Percentiles rank a stretch among this genome's conserved stretches.
Conservation (phyloP, 2,888 invertebrate species). For the Athalia circularis region DNA sequence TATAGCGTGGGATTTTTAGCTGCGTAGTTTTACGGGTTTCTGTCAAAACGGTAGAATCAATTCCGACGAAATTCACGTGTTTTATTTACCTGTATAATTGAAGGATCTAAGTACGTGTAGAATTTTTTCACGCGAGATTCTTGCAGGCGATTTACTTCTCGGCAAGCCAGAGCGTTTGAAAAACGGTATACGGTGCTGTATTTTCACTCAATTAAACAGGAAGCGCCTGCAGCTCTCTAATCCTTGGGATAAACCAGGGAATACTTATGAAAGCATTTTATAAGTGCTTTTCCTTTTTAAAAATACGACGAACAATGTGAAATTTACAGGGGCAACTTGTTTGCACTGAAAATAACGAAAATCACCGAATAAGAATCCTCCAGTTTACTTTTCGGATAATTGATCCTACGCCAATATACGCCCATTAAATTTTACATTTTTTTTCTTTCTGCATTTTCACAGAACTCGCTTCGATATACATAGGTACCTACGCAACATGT, state of each 20-base stretch:
- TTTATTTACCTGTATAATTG: no score
- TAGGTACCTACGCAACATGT: background rate
- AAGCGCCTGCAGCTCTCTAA: background rate
- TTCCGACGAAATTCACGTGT: no score
- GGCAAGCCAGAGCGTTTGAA: background rate
- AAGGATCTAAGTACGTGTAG: no score
- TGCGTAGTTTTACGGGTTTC: no score
- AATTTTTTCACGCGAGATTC: background rate
- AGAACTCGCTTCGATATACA: slow-evolving; percentile 15
- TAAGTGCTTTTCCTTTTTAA: background rate
- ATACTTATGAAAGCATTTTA: background rate
- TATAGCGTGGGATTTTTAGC: no score
- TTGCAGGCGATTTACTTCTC: background rate
- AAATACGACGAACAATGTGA: background rate
- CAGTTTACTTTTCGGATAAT: slow-evolving; percentile 9
- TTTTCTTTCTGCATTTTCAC: no score
- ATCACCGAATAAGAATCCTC: background rate
- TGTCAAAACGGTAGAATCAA: no score
- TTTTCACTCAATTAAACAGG: background rate
- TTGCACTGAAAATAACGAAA: slow-evolving; percentile 3
- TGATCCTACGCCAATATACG: slow-evolving; percentile 28
- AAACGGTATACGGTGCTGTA: background rate
- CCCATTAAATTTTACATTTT: background rate
- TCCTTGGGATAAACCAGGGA: background rate
- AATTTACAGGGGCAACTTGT: background rate